phyloP scores from a whole-genome alignment of 2,113 vertebrate genomes.

The Hyla sarda region DNA sequence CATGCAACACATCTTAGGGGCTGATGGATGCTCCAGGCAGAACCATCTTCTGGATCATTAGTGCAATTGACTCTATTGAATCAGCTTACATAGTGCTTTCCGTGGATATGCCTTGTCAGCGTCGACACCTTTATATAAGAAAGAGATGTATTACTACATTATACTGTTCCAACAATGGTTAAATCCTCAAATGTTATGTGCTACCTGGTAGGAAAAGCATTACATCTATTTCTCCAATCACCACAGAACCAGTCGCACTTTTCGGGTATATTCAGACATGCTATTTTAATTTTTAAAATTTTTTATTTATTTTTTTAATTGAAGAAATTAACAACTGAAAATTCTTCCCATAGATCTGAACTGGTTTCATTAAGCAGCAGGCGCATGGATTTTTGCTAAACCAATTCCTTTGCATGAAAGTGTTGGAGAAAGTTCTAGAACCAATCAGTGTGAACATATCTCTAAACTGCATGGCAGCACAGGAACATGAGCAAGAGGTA shows the following conservation, averaged over 20 bases:
- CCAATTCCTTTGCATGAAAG: neutral
- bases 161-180: neutral
- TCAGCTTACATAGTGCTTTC: conserved; percentile 19
- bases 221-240: too few species aligned
- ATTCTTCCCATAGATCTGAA: neutral
- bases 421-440: too few species aligned
- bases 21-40: conserved; percentile 30
- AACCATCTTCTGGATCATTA: conserved; percentile 19
- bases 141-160: neutral
- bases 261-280: neutral
- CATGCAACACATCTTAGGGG: conserved; percentile 53
- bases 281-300: neutral
- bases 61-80: conserved; percentile 7
- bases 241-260: neutral
- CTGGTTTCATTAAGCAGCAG: neutral
- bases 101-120: neutral
- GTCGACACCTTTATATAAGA: neutral
- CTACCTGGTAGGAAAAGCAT: too few species aligned
- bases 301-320: too few species aligned
- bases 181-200: neutral
- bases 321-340: too few species aligned
- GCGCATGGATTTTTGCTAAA: neutral
- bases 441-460: too few species aligned
- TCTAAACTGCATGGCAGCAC: too few species aligned
- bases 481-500: too few species aligned